A percentile compares a stretch with the other conserved stretches of the same genome.
Conservation (phyloP, 2,797 vertebrate species). For the Melanotaenia maccullochi region DNA sequence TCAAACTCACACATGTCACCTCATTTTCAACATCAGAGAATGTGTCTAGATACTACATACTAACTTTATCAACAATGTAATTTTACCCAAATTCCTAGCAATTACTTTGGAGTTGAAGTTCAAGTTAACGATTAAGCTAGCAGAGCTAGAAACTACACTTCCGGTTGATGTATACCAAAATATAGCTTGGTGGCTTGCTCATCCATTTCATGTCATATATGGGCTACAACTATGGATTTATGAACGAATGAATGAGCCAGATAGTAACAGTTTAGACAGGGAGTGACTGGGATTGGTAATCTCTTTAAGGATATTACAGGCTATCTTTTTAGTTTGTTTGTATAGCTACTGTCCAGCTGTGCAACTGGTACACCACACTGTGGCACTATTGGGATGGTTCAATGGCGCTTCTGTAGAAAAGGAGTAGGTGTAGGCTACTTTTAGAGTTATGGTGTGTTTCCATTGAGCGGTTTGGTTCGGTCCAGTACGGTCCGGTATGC, state of each 20-base stretch:
- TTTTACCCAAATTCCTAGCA: rapidly evolving
- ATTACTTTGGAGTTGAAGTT: constrained; percentile 6
- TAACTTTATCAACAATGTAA: rapidly evolving
- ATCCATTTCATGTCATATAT: no score
- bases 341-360: no score
- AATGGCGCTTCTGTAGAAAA: background rate
- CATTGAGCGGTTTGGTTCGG: no score
- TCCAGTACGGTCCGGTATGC: no score
- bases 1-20: rapidly evolving
- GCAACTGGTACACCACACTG: no score
- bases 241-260: background rate
- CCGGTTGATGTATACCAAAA: constrained; percentile 28
- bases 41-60: rapidly evolving
- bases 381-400: no score
- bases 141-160: background rate
- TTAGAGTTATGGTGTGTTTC: no score
- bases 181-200: constrained; percentile 16
- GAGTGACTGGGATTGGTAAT: background rate
- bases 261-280: background rate
- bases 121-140: background rate
- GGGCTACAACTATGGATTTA: no score
- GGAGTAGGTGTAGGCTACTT: background rate
- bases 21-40: background rate
- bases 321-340: background rate
- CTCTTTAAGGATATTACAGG: background rate